These are phyloP conservation scores for Erethizon dorsatum DNA, from an alignment of 2,797 vertebrate genomes.

Conservation along the genomic window DNA sequence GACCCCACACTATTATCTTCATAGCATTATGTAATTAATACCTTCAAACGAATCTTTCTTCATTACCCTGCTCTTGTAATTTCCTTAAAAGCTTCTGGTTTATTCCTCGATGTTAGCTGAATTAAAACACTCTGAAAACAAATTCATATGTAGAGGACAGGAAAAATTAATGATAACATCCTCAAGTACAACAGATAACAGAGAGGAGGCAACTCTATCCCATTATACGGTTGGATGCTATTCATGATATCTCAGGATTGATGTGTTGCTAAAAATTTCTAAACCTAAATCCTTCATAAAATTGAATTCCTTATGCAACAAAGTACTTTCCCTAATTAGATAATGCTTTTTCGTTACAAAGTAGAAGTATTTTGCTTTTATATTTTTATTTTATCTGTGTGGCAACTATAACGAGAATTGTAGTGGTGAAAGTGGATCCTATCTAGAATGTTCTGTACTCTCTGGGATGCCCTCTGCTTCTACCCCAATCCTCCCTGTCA, in stretches of 20 bases:
- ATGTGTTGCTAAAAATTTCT: background rate
- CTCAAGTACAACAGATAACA: background rate
- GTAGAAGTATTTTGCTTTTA: background rate
- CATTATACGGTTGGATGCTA: background rate
- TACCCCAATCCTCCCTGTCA: background rate
- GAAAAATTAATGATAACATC: background rate
- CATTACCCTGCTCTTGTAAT: background rate
- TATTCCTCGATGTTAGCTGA: background rate
- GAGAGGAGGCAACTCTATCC: background rate
- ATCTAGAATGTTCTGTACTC: background rate
- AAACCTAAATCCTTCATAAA: background rate
- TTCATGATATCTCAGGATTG: background rate
- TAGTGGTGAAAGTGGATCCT: background rate
- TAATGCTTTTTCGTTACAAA: background rate
- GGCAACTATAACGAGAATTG: background rate
- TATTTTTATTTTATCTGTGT: background rate
- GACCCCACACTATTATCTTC: background rate
- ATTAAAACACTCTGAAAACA: slow-evolving; percentile 51
- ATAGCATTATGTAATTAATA: background rate
- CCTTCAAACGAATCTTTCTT: background rate
- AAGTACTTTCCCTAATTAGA: background rate
- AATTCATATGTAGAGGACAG: background rate
- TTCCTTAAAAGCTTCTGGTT: slow-evolving; percentile 60
- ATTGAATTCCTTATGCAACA: background rate
- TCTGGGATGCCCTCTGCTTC: background rate